Evolutionary conservation across 1,140 invertebrate species (phyloP), one percentile per base, ranked within the genome.

Genomic region (Procambarus virginalis): DNA sequence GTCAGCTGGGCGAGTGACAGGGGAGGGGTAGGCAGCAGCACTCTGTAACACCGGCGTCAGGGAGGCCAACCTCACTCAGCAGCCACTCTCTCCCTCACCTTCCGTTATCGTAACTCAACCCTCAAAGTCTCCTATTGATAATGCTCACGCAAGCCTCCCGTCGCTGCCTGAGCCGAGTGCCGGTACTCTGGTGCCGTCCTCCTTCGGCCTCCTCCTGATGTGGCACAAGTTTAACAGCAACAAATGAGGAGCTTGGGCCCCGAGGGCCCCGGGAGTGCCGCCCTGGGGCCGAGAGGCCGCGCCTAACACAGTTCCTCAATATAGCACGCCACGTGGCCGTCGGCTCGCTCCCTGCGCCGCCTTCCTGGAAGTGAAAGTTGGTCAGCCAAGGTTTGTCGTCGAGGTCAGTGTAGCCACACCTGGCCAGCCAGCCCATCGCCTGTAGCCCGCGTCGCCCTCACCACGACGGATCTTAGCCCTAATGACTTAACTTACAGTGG

Each of bases 341-440:
- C 78, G 86, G 49, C 78, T 58, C 51, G 49, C 78, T 79, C 58
- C 51, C 76, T 12, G 46, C 78, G 22, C 34, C 76, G 58, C 86
- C 86, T 88, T 88, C 78, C 86, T 88, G 86, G 86, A 88, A 81
- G 86, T 88, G 86, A 88, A 88, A 88, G 86, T 88, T 88, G 86
- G 86, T 88, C 86, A 88, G 79, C 86, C 86, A 88, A 88, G 86
- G 86, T 75, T 87, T 70, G 49, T 73, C 86, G 64, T 22, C 86
- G 86, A 88, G 86, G 86, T 88, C 86, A 81, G 68, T 88, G 86
- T 45, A 48, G 64, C 46, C 48, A 20, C 58, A 70, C 49, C 68
- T 76, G n/a, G 10, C 86, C 86, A 20, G 55, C 77, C 60, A 34
- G 34, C 34, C 77, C 55, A 17, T 4, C 60, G 17, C 60, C 60